These are phyloP conservation scores for Psittacus erithacus DNA, from an alignment of 2,113 vertebrate species.

Conservation along the genomic window DNA sequence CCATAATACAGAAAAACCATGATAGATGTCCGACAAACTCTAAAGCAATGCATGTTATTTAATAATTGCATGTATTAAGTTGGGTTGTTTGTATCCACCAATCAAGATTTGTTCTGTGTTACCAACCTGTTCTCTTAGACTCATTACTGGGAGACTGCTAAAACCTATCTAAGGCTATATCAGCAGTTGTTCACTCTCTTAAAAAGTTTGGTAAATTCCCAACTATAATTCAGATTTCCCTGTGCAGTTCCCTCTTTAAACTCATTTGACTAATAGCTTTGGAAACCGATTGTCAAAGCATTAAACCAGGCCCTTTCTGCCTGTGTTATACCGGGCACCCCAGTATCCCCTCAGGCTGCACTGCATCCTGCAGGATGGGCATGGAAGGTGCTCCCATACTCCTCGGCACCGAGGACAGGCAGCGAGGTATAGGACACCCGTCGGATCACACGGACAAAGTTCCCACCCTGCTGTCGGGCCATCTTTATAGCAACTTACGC, in stretches of 20 bases:
- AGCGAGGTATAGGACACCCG: neutral
- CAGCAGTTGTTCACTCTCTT: rapidly evolving
- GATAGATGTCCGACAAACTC: neutral
- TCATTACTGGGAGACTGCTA: neutral
- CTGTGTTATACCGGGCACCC: rapidly evolving
- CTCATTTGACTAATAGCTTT: neutral
- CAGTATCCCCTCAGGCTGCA: neutral
- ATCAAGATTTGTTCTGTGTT: neutral
- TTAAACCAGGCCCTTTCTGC: neutral
- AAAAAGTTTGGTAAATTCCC: neutral
- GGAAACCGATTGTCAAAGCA: neutral
- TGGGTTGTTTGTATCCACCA: neutral
- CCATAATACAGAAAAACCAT: neutral
- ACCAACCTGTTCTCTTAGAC: neutral
- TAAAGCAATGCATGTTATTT: neutral
- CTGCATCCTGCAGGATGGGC: rapidly evolving
- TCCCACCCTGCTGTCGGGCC: too few relatives aligned
- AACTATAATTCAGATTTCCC: neutral
- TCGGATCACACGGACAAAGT: rapidly evolving
- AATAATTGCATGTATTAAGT: neutral
- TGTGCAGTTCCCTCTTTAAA: neutral
- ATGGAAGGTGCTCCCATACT: neutral
- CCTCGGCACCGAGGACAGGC: too few relatives aligned
- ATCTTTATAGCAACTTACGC: rapidly evolving
- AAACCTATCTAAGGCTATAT: neutral